Base-by-base conservation (phyloP, 2,797 vertebrate genomes). In the Chrosomus eos region DNA sequence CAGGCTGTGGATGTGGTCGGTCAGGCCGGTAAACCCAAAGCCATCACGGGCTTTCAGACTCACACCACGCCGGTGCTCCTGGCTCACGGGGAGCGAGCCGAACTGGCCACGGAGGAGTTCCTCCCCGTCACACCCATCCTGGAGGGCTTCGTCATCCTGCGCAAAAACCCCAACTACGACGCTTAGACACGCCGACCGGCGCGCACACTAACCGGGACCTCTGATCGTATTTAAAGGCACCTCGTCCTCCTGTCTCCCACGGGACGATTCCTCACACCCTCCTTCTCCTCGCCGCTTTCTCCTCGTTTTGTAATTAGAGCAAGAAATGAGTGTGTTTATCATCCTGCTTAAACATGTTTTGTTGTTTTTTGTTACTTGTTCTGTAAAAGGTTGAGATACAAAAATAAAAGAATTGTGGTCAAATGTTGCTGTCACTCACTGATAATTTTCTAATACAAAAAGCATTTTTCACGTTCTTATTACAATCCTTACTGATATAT, bases 41-140 rank as follows among this genome's bases (percentile, higher is more conserved):
- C 98, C 81, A 99, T 99, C 93, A 99, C 98, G 0, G 98, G 98
- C 73, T 99, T 99, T 93, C 98, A 99, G 95, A 99, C 98, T 26
- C 98, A 99, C 92, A 99, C 98, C 51, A 99, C 98, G 0, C 98
- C 98, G 0, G 98, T 99, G 90, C 89, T 99, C 90, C 90, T 99
- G 93, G 98, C 98, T 0, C 98, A 99, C 0, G 98, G 98, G 1
- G 98, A 99, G 87, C 92, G 98, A 85, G 98, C 97, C 1, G 98
- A 99, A 90, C 93, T 99, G 91, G 98, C 98, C 84, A 99, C 98
- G 0, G 98, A 99, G 89, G 98, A 99, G 92, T 98, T 98, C 1
- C 88, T 98, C 86, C 97, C 98, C 0, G 97, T 98, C 92, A 99
- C 98, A 0, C 97, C 98, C 87, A 98, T 99, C 88, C 92, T 99